These are phyloP conservation scores for Ariolimax columbianus DNA, from an alignment of 2,888 invertebrate genomes.

Conservation along the genomic window DNA sequence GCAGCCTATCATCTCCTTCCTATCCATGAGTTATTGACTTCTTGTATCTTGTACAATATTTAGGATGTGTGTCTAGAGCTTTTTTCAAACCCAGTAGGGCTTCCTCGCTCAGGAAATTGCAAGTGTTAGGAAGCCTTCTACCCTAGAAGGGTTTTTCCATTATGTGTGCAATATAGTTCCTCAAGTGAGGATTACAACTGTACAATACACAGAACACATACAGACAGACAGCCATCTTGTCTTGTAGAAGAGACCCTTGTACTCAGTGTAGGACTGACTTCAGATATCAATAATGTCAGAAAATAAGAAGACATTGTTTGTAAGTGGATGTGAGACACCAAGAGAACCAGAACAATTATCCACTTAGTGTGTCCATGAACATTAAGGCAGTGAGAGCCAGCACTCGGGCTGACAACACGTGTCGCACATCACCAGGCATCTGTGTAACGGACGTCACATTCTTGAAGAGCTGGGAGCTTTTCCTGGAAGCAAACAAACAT, in stretches of 20 bases:
- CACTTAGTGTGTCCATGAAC: slow-evolving; percentile 28
- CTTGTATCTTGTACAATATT: no score
- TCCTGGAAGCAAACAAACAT: slow-evolving; percentile 78
- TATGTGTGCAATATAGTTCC: background rate
- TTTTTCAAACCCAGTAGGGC: no score
- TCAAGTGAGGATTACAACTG: background rate
- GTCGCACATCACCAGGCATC: slow-evolving; percentile 84
- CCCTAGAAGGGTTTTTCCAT: background rate
- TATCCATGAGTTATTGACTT: no score
- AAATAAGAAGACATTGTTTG: background rate
- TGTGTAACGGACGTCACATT: slow-evolving; percentile 89
- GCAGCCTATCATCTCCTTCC: no score
- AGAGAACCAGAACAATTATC: slow-evolving; percentile 17
- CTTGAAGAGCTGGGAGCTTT: slow-evolving; percentile 86
- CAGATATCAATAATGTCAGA: background rate
- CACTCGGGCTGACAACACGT: background rate
- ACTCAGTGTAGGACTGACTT: background rate
- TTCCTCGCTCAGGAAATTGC: no score
- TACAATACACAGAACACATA: background rate
- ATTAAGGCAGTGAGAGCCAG: slow-evolving; percentile 37
- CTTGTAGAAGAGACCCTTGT: background rate
- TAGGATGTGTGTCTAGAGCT: no score
- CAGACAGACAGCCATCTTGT: background rate
- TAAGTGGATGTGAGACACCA: background rate
- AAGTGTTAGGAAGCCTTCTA: background rate